Conservation (phyloP, 53 echinoderm and acorn worm genomes). For the Paelopatides confundens region DNA sequence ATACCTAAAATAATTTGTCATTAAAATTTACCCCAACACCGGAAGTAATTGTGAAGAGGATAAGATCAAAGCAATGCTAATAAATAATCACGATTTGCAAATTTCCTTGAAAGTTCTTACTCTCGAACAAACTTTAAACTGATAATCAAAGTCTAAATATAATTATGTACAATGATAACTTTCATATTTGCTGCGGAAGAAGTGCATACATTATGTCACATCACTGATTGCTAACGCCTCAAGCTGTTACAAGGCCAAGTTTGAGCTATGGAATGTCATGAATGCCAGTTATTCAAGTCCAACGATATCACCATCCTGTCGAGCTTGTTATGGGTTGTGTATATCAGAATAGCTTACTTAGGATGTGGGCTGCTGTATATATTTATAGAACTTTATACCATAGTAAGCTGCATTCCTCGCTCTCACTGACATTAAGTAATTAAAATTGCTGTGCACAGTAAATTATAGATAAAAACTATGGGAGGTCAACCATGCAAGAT, state of each 20-base stretch:
- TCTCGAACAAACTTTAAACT: too few species aligned
- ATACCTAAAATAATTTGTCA: too few species aligned
- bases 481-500: too few species aligned
- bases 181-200: not conserved
- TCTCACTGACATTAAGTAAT: not conserved
- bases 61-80: too few species aligned
- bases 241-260: constrained; percentile 23
- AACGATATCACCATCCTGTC: not conserved
- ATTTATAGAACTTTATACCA: constrained; percentile 23
- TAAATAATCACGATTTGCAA: too few species aligned
- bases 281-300: constrained; percentile 27
- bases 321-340: not conserved
- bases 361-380: not conserved
- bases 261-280: constrained; percentile 33
- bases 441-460: not conserved
- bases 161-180: too few species aligned
- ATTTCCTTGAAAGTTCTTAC: too few species aligned
- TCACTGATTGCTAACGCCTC: not conserved
- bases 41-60: too few species aligned
- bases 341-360: not conserved
- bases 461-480: too few species aligned
- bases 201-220: not conserved
- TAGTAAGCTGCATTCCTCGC: not conserved
- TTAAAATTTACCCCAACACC: too few species aligned
- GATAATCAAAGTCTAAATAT: too few species aligned